Evolutionary conservation across 2,113 vertebrate species (phyloP).

Genomic region (Andinoacara biseriatus): DNA sequence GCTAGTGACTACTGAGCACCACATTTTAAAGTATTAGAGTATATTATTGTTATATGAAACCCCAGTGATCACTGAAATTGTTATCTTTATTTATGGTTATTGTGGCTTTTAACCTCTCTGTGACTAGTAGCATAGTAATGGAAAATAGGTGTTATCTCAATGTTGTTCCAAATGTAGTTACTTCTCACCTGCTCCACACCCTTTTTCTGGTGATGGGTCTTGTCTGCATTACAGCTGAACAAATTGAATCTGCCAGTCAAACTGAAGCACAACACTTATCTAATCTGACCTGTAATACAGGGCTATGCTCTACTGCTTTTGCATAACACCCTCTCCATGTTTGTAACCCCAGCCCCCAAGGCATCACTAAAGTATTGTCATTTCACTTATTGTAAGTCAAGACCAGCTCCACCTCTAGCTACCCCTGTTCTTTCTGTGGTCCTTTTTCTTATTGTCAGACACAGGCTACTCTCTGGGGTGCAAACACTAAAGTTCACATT

Average conservation of each 20-base stretch:
- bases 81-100: constrained; percentile 15
- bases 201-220: constrained; percentile 46
- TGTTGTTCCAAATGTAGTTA: constrained; percentile 42
- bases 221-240: constrained; percentile 48
- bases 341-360: constrained; percentile 48
- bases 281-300: constrained; percentile 71
- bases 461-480: constrained; percentile 32
- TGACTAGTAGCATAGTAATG: constrained; percentile 8
- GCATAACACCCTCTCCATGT: constrained; percentile 66
- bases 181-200: constrained; percentile 51
- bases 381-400: constrained; percentile 59
- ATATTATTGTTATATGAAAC: constrained; percentile 23
- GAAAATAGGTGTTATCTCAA: constrained; percentile 36
- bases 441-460: constrained; percentile 43
- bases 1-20: constrained; percentile 13
- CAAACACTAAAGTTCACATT: constrained; percentile 61
- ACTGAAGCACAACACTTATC: constrained; percentile 69
- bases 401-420: constrained; percentile 30
- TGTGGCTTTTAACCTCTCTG: constrained; percentile 18
- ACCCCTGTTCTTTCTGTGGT: constrained; percentile 7
- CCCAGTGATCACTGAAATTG: background rate
- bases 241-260: constrained; percentile 80
- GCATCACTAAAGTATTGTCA: constrained; percentile 53
- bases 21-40: background rate
- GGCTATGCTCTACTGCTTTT: constrained; percentile 67